Percentiles rank a stretch among this genome's conserved stretches.
phyloP scores from a whole-genome alignment of 2,797 vertebrate genomes.

The Trichosurus vulpecula region DNA sequence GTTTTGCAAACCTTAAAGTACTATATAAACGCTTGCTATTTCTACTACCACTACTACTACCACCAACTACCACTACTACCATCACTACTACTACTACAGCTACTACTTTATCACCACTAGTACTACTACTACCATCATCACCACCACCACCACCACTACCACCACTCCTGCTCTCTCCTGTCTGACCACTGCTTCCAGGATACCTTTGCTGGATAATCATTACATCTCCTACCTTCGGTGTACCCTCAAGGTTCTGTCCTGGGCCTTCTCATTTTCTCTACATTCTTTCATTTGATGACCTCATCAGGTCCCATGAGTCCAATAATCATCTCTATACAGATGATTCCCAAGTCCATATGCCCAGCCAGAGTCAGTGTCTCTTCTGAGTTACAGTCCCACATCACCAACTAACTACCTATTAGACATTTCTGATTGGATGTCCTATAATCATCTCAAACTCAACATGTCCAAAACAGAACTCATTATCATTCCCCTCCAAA shows the following conservation, averaged over 20 bases:
- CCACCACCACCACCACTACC: background rate
- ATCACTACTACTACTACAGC: no score
- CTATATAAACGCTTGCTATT: no score
- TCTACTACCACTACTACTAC: no score
- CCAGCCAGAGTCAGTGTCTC: background rate
- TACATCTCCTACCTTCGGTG: no score
- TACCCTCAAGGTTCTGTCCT: no score
- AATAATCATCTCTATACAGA: background rate
- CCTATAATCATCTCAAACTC: constrained; percentile 21
- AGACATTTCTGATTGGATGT: background rate
- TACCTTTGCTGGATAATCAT: background rate
- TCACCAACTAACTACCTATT: constrained; percentile 1
- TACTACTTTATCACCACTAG: no score
- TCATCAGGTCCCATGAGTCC: background rate
- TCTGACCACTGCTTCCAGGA: background rate
- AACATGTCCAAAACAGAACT: constrained; percentile 36
- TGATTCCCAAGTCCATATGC: background rate
- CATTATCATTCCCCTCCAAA: background rate
- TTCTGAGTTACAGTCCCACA: constrained; percentile 16
- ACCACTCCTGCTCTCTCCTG: background rate
- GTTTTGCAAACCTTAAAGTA: no score
- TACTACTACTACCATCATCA: background rate
- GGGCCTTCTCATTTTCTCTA: background rate
- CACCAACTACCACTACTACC: no score
- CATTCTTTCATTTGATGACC: background rate